Evolutionary conservation across 1,140 invertebrate genomes (phyloP).

Genomic region (Dendroctonus valens): DNA sequence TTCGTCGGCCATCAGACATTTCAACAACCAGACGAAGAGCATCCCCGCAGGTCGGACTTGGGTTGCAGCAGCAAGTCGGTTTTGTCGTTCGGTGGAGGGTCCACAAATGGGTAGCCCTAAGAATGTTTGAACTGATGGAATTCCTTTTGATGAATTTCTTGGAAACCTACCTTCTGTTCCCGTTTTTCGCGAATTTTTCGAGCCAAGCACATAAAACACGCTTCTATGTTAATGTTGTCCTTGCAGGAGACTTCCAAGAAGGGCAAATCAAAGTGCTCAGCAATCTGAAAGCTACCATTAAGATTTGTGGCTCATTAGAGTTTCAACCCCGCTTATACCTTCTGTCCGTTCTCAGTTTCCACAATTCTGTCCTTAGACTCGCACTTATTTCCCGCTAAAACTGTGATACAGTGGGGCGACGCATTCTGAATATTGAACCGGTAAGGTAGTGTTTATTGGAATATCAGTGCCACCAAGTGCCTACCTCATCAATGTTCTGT

Average conservation of each 20-base stretch:
- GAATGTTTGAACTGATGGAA: constrained; percentile 20
- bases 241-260: constrained; percentile 93
- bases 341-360: constrained; percentile 74
- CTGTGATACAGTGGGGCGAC: constrained; percentile 80
- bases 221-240: constrained; percentile 85
- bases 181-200: constrained; percentile 78
- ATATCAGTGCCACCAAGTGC: background rate
- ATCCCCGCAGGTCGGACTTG: constrained; percentile 37
- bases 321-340: constrained; percentile 55
- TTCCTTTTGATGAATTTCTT: constrained; percentile 2
- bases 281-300: constrained; percentile 62
- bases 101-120: constrained; percentile 39
- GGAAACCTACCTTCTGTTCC: constrained; percentile 62
- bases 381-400: constrained; percentile 82
- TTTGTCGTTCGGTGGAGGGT: constrained; percentile 35
- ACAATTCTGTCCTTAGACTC: constrained; percentile 73
- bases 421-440: constrained; percentile 58
- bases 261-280: constrained; percentile 87
- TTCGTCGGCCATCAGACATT: background rate
- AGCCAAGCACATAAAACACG: constrained; percentile 78
- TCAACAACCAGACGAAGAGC: constrained; percentile 38
- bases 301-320: background rate
- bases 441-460: constrained; percentile 3
- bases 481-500: constrained; percentile 79
- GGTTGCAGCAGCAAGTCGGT: constrained; percentile 31